Evolutionary conservation across 2,113 vertebrate genomes (phyloP), one percentile per base, ranked within the genome.

Genomic region (Burhinus bistriatus): DNA sequence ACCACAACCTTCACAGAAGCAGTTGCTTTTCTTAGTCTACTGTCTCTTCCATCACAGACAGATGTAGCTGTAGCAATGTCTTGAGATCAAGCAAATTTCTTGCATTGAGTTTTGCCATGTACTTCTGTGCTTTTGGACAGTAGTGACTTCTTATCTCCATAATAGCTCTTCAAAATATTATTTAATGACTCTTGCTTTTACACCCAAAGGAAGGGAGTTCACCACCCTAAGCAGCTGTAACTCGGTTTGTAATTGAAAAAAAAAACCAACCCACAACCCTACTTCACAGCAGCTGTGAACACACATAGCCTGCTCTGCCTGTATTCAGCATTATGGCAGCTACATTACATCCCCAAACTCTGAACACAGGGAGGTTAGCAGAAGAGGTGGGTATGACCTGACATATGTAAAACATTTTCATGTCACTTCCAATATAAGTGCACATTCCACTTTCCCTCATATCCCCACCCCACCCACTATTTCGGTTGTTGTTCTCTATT

Each of bases 311-410:
- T 22, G 38, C 59, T 77, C 57, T 82, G 30, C 45, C 57, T 71
- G 20, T 17, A 19, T 38, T 64, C 38, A 71, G 40, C 22, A 17
- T 27, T 61, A 62, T 2, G 2, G 58, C 81, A 73, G 45, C 23
- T 59, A 12, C 0, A 0, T 62, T 44, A 49, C 32, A 34, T 17
- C 16, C 54, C 27, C 2, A 2, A 40, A 15, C 34, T 72, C 61
- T 40, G 66, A 83, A 75, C 3, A 1, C 12, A 49, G 61, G 47
- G 14, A 65, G 58, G 4, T 9, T 61, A 42, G 27, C 11, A 27
- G 36, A 51, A 65, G 36, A 25, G 32, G 8, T 19, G 36, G 51
- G 36, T 51, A 57, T 32, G 25, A 47, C 12, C 17, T 78, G 66
- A 75, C n/a, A n/a, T 11, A 36, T 1, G 1, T 12, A 81, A 72